A percentile compares a stretch with the other conserved stretches of the same genome.
Conservation (phyloP, 2,888 invertebrate species). For the Hydrotaea cyrtoneurina region DNA sequence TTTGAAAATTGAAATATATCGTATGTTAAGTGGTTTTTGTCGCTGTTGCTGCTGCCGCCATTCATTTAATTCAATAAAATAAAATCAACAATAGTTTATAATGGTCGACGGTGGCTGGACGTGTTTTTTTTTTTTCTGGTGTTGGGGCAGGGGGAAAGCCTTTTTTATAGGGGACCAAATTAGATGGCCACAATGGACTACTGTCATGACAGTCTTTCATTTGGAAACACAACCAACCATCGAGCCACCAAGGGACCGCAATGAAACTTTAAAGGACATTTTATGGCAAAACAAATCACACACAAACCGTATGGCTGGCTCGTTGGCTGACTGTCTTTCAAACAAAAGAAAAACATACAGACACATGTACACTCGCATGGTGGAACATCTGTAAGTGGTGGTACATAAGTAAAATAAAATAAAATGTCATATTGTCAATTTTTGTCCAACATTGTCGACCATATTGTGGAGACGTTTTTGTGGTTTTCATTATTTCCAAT, state of each 20-base stretch:
- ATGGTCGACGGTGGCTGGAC: not conserved
- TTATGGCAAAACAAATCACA: slow-evolving; percentile 19
- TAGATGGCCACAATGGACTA: slow-evolving; percentile 22
- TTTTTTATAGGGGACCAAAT: not conserved
- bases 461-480: slow-evolving; percentile 63
- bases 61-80: slow-evolving; percentile 40
- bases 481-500: slow-evolving; percentile 56
- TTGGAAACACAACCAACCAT: not conserved
- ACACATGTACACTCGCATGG: not conserved
- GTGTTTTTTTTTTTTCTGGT: not conserved
- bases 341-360: slow-evolving; percentile 4
- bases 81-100: slow-evolving; percentile 32
- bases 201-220: slow-evolving; percentile 7
- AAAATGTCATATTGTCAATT: slow-evolving; percentile 63
- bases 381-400: not conserved
- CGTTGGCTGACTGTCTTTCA: not conserved
- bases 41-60: not conserved
- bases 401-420: slow-evolving; percentile 39
- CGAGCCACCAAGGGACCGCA: not conserved
- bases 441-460: slow-evolving; percentile 58
- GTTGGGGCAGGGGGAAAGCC: not conserved
- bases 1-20: slow-evolving; percentile 41
- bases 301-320: slow-evolving; percentile 7
- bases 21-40: slow-evolving; percentile 27
- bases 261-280: slow-evolving; percentile 21